Base-by-base conservation (phyloP, 2,888 invertebrate species). In the Dioctria rufipes region DNA sequence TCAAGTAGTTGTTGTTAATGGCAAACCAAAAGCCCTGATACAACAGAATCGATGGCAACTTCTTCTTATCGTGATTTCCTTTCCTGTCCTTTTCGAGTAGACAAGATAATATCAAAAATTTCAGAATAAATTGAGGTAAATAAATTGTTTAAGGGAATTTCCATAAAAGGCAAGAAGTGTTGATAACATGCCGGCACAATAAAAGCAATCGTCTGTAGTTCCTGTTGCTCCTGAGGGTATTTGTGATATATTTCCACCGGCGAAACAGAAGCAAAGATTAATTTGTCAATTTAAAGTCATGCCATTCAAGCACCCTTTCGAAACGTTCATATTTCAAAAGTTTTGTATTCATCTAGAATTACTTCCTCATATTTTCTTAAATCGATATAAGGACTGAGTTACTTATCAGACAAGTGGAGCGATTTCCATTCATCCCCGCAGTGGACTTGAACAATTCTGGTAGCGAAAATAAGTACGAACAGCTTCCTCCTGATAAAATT, bases 91-190 rank as follows among this genome's bases (percentile, higher is more conserved):
- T 81, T 81, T 37, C 49, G 78, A 63, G 67, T 9, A 69, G 77
- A 49, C 40, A 46, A 77, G 63, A 75, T 61, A 75, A 61, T 58
- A 77, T 58, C 80, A 54, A 43, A 81, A 80, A 81, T 58, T 80
- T 81, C 43, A 77, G 51, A 43, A 80, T 81, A 80, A 81, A 81
- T 80, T 66, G 81, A 71, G 77, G 51, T 4, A 81, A 81, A 80
- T 77, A 81, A 77, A 80, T 81, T 81, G 58, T 60, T 11, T 60
- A 77, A 46, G 77, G 67, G 80, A 81, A 77, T 77, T 81, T 77
- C 61, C 81, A 81, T 80, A 81, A 81, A 81, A 80, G 81, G 80
- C 81, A 78, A 67, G 69, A 77, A 63, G 77, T 77, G 77, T 61
- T 63, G 77, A 77, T 77, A 77, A 77, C 77, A 77, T 63, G 69